Evolutionary conservation across 2,113 vertebrate species (phyloP).

Genomic region (Myotis yumanensis): DNA sequence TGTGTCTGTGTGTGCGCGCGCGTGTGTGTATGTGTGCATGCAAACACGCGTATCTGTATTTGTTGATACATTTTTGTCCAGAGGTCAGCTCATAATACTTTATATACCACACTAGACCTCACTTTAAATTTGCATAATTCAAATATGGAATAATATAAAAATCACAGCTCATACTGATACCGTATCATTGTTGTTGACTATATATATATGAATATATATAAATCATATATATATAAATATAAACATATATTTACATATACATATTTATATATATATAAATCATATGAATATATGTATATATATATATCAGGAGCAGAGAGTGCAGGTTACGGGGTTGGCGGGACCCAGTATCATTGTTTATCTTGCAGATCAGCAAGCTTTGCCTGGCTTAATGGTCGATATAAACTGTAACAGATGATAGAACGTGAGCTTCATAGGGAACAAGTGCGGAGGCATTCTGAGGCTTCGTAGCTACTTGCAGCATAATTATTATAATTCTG

Average conservation of each 20-base stretch:
- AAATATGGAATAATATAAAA: not conserved
- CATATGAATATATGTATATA: no score
- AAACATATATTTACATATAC: no score
- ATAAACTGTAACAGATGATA: not conserved
- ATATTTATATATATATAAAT: no score
- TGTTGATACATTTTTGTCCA: not conserved
- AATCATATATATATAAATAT: no score
- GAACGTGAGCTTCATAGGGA: not conserved
- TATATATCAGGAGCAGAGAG: not conserved
- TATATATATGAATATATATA: no score
- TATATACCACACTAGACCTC: not conserved
- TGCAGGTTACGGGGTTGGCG: no score
- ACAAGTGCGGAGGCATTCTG: not conserved
- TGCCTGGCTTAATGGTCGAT: not conserved
- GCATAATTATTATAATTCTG: constrained; percentile 36
- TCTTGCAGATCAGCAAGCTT: not conserved
- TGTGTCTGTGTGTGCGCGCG: not conserved
- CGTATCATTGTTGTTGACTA: not conserved
- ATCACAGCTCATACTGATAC: not conserved
- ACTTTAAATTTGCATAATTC: not conserved
- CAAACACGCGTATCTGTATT: not conserved
- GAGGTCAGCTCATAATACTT: not conserved
- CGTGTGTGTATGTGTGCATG: not conserved
- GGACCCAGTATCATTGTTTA: not conserved
- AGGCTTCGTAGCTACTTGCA: not conserved